These are phyloP conservation scores for Myripristis murdjan DNA, from an alignment of 2,797 vertebrate species.

Conservation along the genomic window DNA sequence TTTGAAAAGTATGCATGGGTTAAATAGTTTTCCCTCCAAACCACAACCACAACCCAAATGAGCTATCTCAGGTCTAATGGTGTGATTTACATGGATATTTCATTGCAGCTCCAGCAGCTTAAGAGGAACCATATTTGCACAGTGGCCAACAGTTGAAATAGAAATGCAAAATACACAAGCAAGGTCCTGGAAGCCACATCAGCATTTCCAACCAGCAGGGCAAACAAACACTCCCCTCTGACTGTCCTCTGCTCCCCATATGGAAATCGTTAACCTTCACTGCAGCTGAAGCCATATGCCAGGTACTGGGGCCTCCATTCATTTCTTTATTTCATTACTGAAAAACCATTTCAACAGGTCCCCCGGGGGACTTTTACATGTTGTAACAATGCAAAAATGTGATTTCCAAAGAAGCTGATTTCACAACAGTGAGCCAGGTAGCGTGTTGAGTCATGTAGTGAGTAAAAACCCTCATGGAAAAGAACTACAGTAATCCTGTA, in stretches of 20 bases:
- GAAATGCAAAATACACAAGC: slow-evolving; percentile 42
- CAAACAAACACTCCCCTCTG: slow-evolving; percentile 49
- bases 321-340: no score
- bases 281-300: slow-evolving; percentile 48
- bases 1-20: no score
- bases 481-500: no score
- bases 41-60: no score
- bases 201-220: slow-evolving; percentile 56
- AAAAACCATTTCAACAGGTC: neutral
- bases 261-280: slow-evolving; percentile 71
- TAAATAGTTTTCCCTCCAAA: no score
- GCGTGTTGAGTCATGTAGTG: no score
- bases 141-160: slow-evolving; percentile 1
- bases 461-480: no score
- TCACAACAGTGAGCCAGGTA: neutral
- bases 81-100: no score
- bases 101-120: slow-evolving; percentile 18
- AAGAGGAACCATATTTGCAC: neutral
- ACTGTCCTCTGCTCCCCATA: slow-evolving; percentile 45
- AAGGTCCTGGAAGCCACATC: slow-evolving; percentile 62
- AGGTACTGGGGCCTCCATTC: no score
- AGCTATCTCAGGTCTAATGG: neutral
- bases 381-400: neutral
- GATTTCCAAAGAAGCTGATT: neutral
- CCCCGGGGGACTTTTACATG: neutral